Base-by-base conservation (phyloP, 2,113 vertebrate species). In the Rhabdomys dilectus region DNA sequence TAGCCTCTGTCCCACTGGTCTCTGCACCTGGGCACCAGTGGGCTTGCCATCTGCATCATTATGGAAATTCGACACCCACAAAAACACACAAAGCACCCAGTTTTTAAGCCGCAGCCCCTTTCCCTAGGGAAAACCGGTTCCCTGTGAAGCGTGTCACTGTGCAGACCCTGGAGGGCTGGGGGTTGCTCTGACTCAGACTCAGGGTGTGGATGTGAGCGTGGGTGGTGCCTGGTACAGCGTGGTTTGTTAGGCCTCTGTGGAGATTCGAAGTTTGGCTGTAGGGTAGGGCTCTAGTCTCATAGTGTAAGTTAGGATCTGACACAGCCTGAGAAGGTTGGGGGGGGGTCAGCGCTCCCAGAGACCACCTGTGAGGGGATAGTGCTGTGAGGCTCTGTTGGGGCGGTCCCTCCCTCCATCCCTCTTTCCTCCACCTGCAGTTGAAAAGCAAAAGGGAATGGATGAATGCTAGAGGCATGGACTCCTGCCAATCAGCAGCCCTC, bases 161-260 rank as follows among this genome's bases (percentile, higher is more conserved):
- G 88, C 82, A 93, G 96, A 51, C 92, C 94, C 95, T 66, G 76
- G 93, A 93, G 93, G 88, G 48, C 7, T 22, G n/a, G 5, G 1
- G 68, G 87, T 22, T 29, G 89, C 82, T 6, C 48, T 97, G 97
- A 98, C 95, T 96, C 94, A 97, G 96, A 88, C 64, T 19, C 95
- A 36, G 95, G 97, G 92, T 95, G 93, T 91, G 95, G 60, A 58
- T 56, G 51, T 22, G 51, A 21, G 53, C 85, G 92, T 95, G 85
- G 80, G 81, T 36, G 78, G 56, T 45, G 87, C 22, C 86, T 88
- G 91, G 70, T 39, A 24, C 17, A 58, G 56, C 36, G 11, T 15
- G 34, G 11, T 68, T 39, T 29, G 16, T 51, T 42, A 39, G 80
- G 80, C 81, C 81, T 34, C 11, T 39, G 6, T 48, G 70, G 81